Conservation (phyloP, 2,888 invertebrate genomes). For the Shargacucullia verbasci region DNA sequence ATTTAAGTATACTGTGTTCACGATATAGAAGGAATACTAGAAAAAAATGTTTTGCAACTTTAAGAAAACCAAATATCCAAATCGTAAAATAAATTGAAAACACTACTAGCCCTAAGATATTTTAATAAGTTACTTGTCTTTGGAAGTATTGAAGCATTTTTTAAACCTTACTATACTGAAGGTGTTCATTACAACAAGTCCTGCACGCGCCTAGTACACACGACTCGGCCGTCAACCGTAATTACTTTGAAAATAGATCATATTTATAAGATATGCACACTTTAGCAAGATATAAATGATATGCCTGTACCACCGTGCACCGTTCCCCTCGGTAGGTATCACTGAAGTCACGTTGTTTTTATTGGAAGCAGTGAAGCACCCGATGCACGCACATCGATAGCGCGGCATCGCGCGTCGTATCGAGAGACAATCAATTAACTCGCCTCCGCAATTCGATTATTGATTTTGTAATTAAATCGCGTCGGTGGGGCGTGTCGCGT, state of each 20-base stretch:
- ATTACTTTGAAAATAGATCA: slow-evolving; percentile 41
- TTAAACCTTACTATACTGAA: too few species aligned
- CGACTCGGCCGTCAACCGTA: slow-evolving; percentile 29
- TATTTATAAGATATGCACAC: slow-evolving; percentile 29
- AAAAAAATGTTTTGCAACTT: too few species aligned
- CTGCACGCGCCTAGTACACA: slow-evolving; percentile 3
- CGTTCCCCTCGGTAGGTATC: slow-evolving; percentile 39
- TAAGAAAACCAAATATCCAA: too few species aligned
- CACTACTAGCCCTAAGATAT: too few species aligned
- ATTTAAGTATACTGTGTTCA: too few species aligned
- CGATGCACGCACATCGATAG: slow-evolving; percentile 80
- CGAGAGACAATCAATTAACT: slow-evolving; percentile 82
- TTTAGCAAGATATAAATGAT: slow-evolving; percentile 48
- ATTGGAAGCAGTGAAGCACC: slow-evolving; percentile 41
- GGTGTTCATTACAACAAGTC: too few species aligned
- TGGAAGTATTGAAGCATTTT: too few species aligned
- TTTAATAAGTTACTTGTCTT: too few species aligned
- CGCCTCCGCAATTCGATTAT: slow-evolving; percentile 82
- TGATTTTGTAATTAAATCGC: slow-evolving; percentile 87
- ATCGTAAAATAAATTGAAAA: too few species aligned
- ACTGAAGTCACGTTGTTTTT: slow-evolving; percentile 44
- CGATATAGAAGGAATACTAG: too few species aligned
- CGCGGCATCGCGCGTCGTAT: slow-evolving; percentile 65
- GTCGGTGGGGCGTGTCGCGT: slow-evolving; percentile 74
- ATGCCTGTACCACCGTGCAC: slow-evolving; percentile 22